Percentiles rank a stretch among this genome's conserved stretches.
These are phyloP conservation scores for Chloroceryle inda DNA, from an alignment of 2,797 vertebrate species.

Conservation along the genomic window DNA sequence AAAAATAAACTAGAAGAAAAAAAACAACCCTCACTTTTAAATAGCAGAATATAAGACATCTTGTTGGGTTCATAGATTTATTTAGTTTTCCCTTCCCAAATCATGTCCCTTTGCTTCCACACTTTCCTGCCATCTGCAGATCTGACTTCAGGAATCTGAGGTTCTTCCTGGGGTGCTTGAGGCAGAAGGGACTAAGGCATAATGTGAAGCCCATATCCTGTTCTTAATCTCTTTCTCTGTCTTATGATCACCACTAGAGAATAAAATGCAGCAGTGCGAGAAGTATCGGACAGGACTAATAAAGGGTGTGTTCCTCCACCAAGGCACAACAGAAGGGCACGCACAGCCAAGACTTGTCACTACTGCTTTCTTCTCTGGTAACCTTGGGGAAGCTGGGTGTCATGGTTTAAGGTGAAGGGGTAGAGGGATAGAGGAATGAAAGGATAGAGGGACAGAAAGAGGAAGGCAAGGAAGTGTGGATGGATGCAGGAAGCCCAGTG, in stretches of 20 bases:
- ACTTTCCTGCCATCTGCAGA: background rate
- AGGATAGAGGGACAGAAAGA: background rate
- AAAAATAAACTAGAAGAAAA: background rate
- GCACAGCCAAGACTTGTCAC: background rate
- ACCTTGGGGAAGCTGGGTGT: background rate
- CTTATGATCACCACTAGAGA: background rate
- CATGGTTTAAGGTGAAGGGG: background rate
- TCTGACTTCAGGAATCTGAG: background rate
- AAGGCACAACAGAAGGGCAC: background rate
- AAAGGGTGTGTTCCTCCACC: background rate
- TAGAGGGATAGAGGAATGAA: background rate
- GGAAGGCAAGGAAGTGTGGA: background rate
- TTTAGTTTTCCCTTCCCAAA: background rate
- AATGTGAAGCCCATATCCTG: background rate
- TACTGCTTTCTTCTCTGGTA: background rate
- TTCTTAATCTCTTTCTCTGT: background rate
- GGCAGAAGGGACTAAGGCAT: background rate
- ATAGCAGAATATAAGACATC: background rate
- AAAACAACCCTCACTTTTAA: background rate
- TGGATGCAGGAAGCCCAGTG: background rate
- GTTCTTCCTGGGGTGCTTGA: fast-evolving
- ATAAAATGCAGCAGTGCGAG: background rate
- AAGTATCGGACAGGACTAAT: background rate
- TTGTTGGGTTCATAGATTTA: background rate
- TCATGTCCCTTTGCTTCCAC: background rate